Evolutionary conservation across 1,140 invertebrate species (phyloP).

Genomic region (Phocides pigmalion): DNA sequence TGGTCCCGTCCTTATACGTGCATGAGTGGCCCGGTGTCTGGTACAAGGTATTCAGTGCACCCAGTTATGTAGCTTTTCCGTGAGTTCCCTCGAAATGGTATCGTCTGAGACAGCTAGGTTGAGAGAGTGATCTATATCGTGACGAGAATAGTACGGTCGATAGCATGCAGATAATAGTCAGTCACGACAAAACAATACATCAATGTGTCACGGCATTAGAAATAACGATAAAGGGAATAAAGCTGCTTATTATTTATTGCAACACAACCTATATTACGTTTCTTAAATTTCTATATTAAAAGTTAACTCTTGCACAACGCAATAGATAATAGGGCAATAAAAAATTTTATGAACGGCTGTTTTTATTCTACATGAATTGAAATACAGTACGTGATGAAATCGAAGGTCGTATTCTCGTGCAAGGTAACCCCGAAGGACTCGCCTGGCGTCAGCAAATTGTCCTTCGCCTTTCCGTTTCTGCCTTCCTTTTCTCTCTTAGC

Average conservation of each 20-base stretch:
- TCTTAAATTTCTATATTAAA: neutral
- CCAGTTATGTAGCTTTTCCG: constrained; percentile 47
- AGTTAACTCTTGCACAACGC: constrained; percentile 1
- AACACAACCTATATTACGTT: neutral
- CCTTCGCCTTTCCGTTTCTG: constrained; percentile 44
- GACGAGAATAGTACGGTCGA: constrained; percentile 15
- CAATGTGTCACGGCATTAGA: constrained; percentile 1
- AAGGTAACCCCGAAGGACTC: constrained; percentile 59
- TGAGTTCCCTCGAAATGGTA: constrained; percentile 47
- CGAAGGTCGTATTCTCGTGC: constrained; percentile 53
- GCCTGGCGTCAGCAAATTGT: constrained; percentile 49
- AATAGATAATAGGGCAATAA: neutral
- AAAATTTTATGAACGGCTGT: neutral
- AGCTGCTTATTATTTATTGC: neutral
- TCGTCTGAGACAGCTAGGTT: constrained; percentile 21
- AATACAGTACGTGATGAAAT: constrained; percentile 2
- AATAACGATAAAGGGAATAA: constrained; percentile 4
- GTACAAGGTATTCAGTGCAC: constrained; percentile 49
- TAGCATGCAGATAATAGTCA: neutral
- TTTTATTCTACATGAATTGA: neutral
- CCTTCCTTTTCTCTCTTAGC: constrained; percentile 37
- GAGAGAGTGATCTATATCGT: constrained; percentile 11
- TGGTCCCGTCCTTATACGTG: constrained; percentile 45
- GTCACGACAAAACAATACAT: neutral
- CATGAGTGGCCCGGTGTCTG: constrained; percentile 40